Base-by-base conservation (phyloP, 2,113 vertebrate genomes). In the Dinomys branickii region DNA sequence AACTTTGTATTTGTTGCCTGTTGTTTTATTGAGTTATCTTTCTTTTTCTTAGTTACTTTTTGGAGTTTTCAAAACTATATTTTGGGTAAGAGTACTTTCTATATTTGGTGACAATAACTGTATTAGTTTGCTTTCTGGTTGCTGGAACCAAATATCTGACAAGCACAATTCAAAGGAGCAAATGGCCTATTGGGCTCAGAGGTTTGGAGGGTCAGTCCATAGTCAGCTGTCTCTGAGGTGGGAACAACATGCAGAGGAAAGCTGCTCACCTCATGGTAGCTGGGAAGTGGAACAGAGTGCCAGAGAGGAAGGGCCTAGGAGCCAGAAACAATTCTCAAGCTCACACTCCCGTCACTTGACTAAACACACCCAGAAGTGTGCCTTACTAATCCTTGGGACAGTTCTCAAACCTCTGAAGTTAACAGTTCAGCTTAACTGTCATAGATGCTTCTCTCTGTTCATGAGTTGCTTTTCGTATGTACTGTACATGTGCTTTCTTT, bases 21-120 rank as follows among this genome's bases (percentile, higher is more conserved):
- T 73, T 58, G 26, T 93, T 93, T 94, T 78, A 71, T 73, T 90
- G 88, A 90, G 67, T 82, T 71, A 44, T 26, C n/a, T 88, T 94
- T 63, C 41, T 91, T 94, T 80, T 86, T 73, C 65, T 94, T 47
- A 86, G 54, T 84, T 58, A 69, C 65, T 93, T 90, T 96, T 94
- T 78, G 20, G 47, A 88, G 35, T 92, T 96, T 88, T 63, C n/a
- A 71, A 87, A 92, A 93, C 35, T 17, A n/a, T 73, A 30, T 75
- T 88, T 78, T 85, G 28, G 75, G 63, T 77, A 80, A 26, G 71
- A 75, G 89, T 92, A 19, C 35, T 82, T 97, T 81, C n/a, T 85
- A 44, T 38, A 59, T 20, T 67, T 94, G 52, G 7, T 94, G 77
- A 84, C 61, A 90, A 5, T 47, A 77, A 77, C 75, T 50, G 69